Percentiles rank a stretch among this genome's conserved stretches.
phyloP scores from a whole-genome alignment of 2,113 vertebrate species.

The Phalacrocorax carbo region DNA sequence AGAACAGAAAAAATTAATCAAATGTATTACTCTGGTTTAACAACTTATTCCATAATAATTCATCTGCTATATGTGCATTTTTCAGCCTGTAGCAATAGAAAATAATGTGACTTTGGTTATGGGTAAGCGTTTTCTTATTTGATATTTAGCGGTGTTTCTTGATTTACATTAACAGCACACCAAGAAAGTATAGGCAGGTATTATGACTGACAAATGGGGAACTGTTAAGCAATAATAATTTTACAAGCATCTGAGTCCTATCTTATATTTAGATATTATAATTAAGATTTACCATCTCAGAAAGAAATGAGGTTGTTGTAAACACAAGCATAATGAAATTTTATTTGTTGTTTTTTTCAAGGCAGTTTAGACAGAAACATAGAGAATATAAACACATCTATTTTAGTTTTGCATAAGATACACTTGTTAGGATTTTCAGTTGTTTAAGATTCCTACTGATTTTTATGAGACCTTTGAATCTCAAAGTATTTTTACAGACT shows the following conservation, averaged over 20 bases:
- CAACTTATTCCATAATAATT: not conserved
- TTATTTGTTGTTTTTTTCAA: not conserved
- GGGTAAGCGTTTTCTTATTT: not conserved
- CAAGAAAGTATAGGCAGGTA: not conserved
- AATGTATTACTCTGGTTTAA: not conserved
- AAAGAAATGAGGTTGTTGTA: not conserved
- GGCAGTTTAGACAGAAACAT: not conserved
- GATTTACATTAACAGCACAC: not conserved
- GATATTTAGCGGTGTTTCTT: not conserved
- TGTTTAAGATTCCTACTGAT: not conserved
- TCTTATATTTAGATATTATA: not conserved
- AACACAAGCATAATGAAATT: not conserved
- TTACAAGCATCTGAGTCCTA: not conserved
- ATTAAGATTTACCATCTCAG: not conserved
- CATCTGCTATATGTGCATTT: not conserved
- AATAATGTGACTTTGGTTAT: not conserved
- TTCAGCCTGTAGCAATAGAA: not conserved
- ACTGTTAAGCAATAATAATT: not conserved
- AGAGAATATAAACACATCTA: not conserved
- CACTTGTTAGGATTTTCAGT: not conserved
- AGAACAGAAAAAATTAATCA: not conserved
- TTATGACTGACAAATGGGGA: not conserved
- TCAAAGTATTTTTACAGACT: not conserved
- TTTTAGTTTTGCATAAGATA: not conserved
- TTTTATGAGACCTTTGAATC: conserved; percentile 20